Base-by-base conservation (phyloP, 2,888 invertebrate genomes). In the Thalpophila matura region DNA sequence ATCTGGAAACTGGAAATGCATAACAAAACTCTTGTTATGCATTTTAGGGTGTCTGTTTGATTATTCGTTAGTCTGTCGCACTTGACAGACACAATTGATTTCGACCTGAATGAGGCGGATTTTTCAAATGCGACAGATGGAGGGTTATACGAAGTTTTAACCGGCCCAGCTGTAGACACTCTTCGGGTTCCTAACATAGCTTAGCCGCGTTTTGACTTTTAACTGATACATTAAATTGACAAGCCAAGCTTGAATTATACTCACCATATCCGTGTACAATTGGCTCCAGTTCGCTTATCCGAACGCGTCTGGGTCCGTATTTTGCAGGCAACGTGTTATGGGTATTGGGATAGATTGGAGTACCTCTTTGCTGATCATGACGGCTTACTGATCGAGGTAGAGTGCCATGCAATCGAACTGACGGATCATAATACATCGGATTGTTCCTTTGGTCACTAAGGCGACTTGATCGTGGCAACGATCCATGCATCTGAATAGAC, bases 221-320 rank as follows among this genome's bases (percentile, higher is more conserved):
- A 64, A 27, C 20, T 18, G 5, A 5, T n/a, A 22, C 12, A 50
- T n/a, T 29, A 22, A 42, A 40, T 22, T 22, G 18, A 40, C 24
- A 33, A 43, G 18, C 0, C 3, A 35, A 54, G 10, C 27, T 46
- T 74, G 31, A 47, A 53, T 49, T 51, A 75, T 80, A 92, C 93
- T 75, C 92, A 95, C 95, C 94, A 80, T 94, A 94, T 82, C 92
- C 94, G 74, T 92, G 86, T 57, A 94, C 88, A 75, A 89, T 87
- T 26, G 95, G 91, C 61, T 89, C 84, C 58, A 87, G 84, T 71
- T 93, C 89, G 77, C 93, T 93, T 82, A 95, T 94, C 77, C 94
- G 91, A 29, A 95, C 95, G 45, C 94, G 90, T 81, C 94, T 86
- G 62, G 87, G 84, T 47, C 85, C 87, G 45, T 88, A 88, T 80